Conservation (phyloP, 2,113 vertebrate genomes). For the Tricholaema leucomelas region DNA sequence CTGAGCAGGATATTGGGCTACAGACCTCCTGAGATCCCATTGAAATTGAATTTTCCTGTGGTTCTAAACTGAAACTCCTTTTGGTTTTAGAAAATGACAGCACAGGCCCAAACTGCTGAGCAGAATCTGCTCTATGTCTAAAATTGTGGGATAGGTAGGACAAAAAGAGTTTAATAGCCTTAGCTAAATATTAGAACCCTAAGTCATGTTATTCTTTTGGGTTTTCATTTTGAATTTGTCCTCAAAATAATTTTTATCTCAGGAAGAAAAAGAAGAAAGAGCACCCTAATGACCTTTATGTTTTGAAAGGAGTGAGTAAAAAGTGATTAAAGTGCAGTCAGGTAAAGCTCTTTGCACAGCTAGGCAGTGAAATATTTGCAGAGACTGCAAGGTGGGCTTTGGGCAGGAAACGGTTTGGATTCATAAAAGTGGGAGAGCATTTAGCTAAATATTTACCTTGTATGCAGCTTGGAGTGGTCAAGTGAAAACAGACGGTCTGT, state of each 20-base stretch:
- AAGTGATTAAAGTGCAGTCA: conserved; percentile 56
- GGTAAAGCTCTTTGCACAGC: conserved; percentile 51
- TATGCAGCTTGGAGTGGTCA: conserved; percentile 54
- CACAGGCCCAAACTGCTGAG: not conserved
- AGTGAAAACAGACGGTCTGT: conserved; percentile 68
- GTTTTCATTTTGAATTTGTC: conserved; percentile 15
- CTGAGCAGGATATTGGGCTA: not conserved
- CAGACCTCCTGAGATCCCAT: not conserved
- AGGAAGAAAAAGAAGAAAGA: not conserved
- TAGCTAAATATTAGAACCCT: conserved; percentile 43
- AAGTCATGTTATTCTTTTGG: conserved; percentile 4
- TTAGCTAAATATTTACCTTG: conserved; percentile 68
- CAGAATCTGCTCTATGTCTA: not conserved
- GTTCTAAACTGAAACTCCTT: not conserved
- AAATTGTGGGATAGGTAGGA: not conserved
- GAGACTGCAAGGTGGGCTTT: conserved; percentile 16
- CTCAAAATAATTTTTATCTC: conserved; percentile 29
- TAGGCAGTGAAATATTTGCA: conserved; percentile 57
- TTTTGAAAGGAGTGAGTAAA: conserved; percentile 40
- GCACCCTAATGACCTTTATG: conserved; percentile 49
- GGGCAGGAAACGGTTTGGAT: conserved; percentile 54
- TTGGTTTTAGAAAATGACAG: not conserved
- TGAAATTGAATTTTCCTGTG: not conserved
- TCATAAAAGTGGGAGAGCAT: conserved; percentile 43
- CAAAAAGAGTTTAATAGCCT: not conserved